A percentile compares a stretch with the other conserved stretches of the same genome.
These are phyloP conservation scores for Zophobas atratus DNA, from an alignment of 1,140 invertebrate species.

Conservation along the genomic window DNA sequence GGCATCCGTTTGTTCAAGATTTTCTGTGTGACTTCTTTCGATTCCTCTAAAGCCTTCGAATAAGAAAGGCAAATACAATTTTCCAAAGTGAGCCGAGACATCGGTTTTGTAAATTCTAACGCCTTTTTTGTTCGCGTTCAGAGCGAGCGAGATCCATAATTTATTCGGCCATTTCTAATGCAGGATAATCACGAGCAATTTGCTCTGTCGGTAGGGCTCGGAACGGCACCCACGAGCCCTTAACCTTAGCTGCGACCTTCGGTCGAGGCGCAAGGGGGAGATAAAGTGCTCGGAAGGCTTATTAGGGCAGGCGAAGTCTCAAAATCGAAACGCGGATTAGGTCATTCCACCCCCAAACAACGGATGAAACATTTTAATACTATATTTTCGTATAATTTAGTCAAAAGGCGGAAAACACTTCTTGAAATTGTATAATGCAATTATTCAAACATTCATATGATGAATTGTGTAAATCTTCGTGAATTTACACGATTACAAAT, in stretches of 20 bases:
- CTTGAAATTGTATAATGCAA: too few species aligned
- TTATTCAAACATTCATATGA: too few species aligned
- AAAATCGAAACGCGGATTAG: neutral
- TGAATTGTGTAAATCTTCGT: too few species aligned
- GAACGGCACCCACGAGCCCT: slow-evolving; percentile 24
- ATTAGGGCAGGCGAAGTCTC: slow-evolving; percentile 4
- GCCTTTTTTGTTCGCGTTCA: neutral
- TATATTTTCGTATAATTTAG: too few species aligned
- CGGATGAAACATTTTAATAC: too few species aligned
- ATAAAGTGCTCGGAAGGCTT: slow-evolving; percentile 20
- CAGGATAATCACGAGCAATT: slow-evolving; percentile 39
- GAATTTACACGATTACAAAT: too few species aligned
- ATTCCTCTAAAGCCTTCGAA: slow-evolving; percentile 42
- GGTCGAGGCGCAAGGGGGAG: slow-evolving; percentile 11
- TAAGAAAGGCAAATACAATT: slow-evolving; percentile 61
- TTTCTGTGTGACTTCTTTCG: slow-evolving; percentile 49
- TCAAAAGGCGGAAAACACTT: too few species aligned
- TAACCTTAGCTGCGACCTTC: slow-evolving; percentile 7
- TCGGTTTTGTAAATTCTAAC: slow-evolving; percentile 51
- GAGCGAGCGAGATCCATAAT: slow-evolving; percentile 11
- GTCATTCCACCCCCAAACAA: too few species aligned
- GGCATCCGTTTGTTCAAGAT: slow-evolving; percentile 43
- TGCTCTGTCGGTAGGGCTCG: slow-evolving; percentile 23
- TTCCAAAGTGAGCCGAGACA: slow-evolving; percentile 55
- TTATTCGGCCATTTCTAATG: slow-evolving; percentile 37